Percentiles rank a stretch among this genome's conserved stretches.
These are phyloP conservation scores for Philotrypesis tridentata DNA, from an alignment of 1,140 invertebrate genomes.

Conservation along the genomic window DNA sequence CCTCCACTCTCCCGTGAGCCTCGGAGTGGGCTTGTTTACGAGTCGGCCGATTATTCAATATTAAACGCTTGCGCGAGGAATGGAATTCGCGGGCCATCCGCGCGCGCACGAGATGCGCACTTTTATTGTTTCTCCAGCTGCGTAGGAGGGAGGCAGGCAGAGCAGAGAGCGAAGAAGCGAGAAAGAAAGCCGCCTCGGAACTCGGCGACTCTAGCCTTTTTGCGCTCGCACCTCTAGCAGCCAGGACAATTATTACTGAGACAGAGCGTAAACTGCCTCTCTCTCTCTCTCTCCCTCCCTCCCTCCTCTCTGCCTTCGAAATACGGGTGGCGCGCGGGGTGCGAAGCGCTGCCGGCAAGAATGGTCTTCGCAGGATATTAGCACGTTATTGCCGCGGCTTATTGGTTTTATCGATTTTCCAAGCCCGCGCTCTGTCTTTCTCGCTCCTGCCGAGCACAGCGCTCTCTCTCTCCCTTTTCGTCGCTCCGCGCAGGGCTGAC, in stretches of 20 bases:
- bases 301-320: background rate
- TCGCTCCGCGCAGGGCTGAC: constrained; percentile 29
- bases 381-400: constrained; percentile 66
- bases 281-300: background rate
- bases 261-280: constrained; percentile 45
- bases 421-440: background rate
- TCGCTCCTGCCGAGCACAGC: no score
- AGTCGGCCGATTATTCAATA: constrained; percentile 41
- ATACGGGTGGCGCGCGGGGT: constrained; percentile 41
- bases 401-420: constrained; percentile 67
- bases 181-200: no score
- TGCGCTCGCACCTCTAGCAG: background rate
- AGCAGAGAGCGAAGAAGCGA: no score
- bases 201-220: background rate
- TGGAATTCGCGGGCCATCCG: constrained; percentile 53
- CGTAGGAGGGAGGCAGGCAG: no score
- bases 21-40: constrained; percentile 14
- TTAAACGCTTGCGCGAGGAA: constrained; percentile 55
- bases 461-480: background rate
- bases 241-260: constrained; percentile 7
- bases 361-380: constrained; percentile 68
- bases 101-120: background rate
- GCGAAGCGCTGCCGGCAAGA: constrained; percentile 58
- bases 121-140: constrained; percentile 3
- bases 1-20: background rate